These are phyloP conservation scores for Craseonycteris thonglongyai DNA, from an alignment of 2,113 vertebrate genomes.

Conservation along the genomic window DNA sequence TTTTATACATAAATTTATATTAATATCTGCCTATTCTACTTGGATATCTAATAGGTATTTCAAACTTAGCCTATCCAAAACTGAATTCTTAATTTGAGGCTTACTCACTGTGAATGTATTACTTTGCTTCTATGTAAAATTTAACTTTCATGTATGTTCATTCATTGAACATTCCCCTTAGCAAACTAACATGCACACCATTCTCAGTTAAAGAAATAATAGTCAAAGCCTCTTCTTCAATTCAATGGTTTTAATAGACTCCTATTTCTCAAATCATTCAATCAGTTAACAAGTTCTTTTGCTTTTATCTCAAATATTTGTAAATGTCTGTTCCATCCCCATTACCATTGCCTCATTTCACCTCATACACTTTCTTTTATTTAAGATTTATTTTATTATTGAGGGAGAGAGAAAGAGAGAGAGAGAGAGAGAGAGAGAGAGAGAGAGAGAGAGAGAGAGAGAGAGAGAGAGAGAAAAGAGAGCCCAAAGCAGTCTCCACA, in stretches of 20 bases:
- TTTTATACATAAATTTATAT: too few species aligned
- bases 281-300: background rate
- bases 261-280: background rate
- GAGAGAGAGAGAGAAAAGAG: too few species aligned
- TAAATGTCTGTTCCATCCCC: background rate
- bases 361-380: too few species aligned
- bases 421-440: too few species aligned
- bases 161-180: conserved; percentile 22
- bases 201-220: background rate
- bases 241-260: background rate
- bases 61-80: background rate
- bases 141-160: background rate
- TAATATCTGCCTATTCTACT: background rate
- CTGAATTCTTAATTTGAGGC: background rate
- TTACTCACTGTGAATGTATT: background rate
- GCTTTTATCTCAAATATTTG: background rate
- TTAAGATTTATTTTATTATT: too few species aligned
- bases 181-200: background rate
- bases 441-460: too few species aligned
- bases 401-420: too few species aligned
- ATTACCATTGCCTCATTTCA: background rate
- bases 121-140: background rate
- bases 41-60: background rate
- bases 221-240: background rate
- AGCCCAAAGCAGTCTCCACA: too few species aligned